Evolutionary conservation across 2,113 vertebrate species (phyloP).

Genomic region (Hyperopisus bebe): DNA sequence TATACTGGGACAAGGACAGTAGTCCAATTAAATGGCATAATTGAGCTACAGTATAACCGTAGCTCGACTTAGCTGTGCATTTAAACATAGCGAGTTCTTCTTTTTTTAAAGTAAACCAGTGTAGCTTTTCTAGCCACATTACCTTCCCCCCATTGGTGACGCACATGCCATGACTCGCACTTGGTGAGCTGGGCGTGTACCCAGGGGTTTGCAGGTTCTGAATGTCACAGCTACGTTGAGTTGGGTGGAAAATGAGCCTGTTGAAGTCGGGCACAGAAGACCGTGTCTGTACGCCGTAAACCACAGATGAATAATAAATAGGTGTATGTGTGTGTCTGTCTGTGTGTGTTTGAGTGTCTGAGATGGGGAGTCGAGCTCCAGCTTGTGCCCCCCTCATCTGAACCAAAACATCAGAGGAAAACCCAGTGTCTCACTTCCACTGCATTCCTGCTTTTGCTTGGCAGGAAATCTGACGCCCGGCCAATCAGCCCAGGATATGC

Average conservation of each 20-base stretch:
- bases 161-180: background rate
- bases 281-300: background rate
- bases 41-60: too few species aligned
- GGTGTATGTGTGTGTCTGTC: background rate
- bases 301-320: slow-evolving; percentile 2
- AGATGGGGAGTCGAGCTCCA: background rate
- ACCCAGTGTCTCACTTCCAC: slow-evolving; percentile 14
- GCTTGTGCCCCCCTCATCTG: background rate
- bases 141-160: background rate
- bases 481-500: slow-evolving; percentile 13
- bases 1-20: too few species aligned
- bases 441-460: slow-evolving; percentile 11
- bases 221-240: background rate
- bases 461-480: slow-evolving; percentile 4
- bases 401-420: background rate
- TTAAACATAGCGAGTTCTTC: background rate
- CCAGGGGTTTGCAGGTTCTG: background rate
- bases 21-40: too few species aligned
- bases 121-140: background rate
- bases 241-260: background rate
- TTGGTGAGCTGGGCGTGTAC: background rate
- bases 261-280: background rate
- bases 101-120: background rate
- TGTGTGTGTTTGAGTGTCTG: background rate
- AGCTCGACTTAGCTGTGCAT: too few species aligned